A percentile compares a stretch with the other conserved stretches of the same genome.
phyloP scores from a whole-genome alignment of 2,888 invertebrate genomes.

The Xestia rhomboidea region DNA sequence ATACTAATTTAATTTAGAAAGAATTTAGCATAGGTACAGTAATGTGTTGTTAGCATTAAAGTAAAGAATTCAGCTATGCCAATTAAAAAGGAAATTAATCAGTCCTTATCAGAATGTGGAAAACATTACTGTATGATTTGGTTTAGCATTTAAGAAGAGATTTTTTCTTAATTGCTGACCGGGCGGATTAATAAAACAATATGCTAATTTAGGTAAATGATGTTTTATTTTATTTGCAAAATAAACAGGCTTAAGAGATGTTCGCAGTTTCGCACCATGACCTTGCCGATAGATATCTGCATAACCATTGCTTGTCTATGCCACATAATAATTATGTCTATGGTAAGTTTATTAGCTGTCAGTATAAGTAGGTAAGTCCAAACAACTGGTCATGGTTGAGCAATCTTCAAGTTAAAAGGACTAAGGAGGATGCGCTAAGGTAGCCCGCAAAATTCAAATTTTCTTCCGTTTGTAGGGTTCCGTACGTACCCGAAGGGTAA shows the following conservation, averaged over 20 bases:
- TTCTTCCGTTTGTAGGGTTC: too few species aligned
- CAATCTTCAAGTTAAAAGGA: neutral
- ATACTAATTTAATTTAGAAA: neutral
- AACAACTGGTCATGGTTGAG: neutral
- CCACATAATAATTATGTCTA: neutral
- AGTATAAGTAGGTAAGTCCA: neutral
- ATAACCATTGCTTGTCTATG: neutral
- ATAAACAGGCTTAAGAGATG: neutral
- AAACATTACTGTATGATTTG: neutral
- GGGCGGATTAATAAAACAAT: conserved; percentile 1
- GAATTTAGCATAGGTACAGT: neutral
- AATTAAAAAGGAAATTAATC: neutral
- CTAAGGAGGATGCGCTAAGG: neutral
- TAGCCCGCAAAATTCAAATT: too few species aligned
- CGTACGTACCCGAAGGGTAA: too few species aligned
- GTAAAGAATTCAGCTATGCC: neutral
- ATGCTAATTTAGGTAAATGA: neutral
- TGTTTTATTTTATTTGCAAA: conserved; percentile 3
- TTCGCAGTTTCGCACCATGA: neutral
- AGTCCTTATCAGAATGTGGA: neutral
- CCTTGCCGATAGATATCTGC: conserved; percentile 11
- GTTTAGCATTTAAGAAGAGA: neutral
- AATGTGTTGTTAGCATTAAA: neutral
- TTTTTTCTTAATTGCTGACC: conserved; percentile 11
- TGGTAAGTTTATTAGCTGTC: neutral